Base-by-base conservation (phyloP, 2,113 vertebrate genomes). In the Lamprologus sp. region DNA sequence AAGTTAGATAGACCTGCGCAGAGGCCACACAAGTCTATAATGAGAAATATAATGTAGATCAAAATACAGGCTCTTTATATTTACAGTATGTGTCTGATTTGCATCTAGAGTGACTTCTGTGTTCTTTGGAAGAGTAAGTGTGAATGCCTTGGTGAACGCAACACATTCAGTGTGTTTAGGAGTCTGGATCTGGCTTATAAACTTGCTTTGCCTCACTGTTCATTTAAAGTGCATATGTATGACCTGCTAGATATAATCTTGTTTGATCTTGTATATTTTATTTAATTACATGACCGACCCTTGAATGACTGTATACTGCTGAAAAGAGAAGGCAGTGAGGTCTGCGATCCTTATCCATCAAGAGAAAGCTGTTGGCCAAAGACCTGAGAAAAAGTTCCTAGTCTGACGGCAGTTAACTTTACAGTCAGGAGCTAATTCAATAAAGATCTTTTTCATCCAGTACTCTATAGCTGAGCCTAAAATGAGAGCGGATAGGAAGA, bases 21-120 rank as follows among this genome's bases (percentile, higher is more conserved):
- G 81, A 90, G 89, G 88, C 95, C 93, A 93, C 94, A 90, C 93
- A 95, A 88, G 84, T 83, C 83, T 89, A 54, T 90, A 93, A 94
- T 86, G 84, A 92, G 65, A 56, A 82, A 89, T 87, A 89, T 84
- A 84, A 37, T 13, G 6, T 65, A 79, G 75, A 90, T 85, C 91
- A 93, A 94, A 94, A 95, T 79, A 92, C 93, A 94, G 87, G 89
- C 73, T 53, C 81, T 75, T 81, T 92, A 42, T 92, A 92, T 94
- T 91, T 94, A 93, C 85, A 89, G 23, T 63, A 60, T 51, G 75
- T 37, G 56, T 81, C 42, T 45, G 40, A 93, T 92, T 93, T 93
- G 92, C 88, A 88, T 93, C 85, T 92, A 63, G 70, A 85, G 37
- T 89, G 45, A 90, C 83, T 87, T 60, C 51, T 85, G 83, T 85